Percentiles rank a stretch among this genome's conserved stretches.
Conservation (phyloP, 2,113 vertebrate species). For the Sylvia atricapilla region DNA sequence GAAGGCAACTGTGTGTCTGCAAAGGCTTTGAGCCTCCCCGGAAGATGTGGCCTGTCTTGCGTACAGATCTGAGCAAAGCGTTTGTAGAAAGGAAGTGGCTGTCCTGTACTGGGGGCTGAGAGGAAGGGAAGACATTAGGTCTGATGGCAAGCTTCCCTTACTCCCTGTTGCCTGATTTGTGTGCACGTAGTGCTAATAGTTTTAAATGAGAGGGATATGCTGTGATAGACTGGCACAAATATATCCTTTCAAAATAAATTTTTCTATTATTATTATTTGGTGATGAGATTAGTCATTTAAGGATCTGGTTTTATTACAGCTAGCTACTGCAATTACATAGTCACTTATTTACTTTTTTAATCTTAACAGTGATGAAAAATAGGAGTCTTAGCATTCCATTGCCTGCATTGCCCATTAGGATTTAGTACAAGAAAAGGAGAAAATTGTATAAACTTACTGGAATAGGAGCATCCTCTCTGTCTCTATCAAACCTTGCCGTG, state of each 20-base stretch:
- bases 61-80: slow-evolving; percentile 78
- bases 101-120: slow-evolving; percentile 51
- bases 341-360: neutral
- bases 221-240: neutral
- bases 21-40: slow-evolving; percentile 70
- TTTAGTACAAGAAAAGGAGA: neutral
- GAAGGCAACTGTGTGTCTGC: slow-evolving; percentile 73
- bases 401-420: neutral
- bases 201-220: neutral
- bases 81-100: slow-evolving; percentile 78
- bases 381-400: neutral
- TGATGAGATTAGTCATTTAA: neutral
- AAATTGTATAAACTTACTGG: neutral
- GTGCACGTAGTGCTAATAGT: neutral
- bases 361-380: neutral
- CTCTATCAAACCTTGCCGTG: neutral
- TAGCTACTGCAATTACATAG: neutral
- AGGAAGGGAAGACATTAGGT: slow-evolving; percentile 44
- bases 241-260: neutral
- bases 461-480: neutral
- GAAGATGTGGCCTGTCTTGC: slow-evolving; percentile 77
- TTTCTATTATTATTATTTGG: neutral
- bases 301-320: neutral
- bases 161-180: slow-evolving; percentile 32
- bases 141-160: slow-evolving; percentile 47